These are phyloP conservation scores for Saxicola maurus DNA, from an alignment of 2,797 vertebrate species.

Conservation along the genomic window DNA sequence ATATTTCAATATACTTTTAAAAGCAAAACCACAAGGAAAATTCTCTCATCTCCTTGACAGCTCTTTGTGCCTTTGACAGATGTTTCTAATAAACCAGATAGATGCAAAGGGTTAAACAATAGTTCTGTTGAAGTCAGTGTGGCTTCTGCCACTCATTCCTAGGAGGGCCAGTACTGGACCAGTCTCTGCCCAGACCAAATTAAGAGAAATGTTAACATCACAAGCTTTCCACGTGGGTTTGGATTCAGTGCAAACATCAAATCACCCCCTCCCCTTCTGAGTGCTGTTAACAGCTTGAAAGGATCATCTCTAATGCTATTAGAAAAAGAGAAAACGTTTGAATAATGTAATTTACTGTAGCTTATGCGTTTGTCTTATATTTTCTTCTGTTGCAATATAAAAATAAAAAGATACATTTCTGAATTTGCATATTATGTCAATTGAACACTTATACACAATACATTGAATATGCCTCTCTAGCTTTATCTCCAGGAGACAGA, in stretches of 20 bases:
- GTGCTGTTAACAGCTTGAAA: not conserved
- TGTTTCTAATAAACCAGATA: not conserved
- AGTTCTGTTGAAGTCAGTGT: not conserved
- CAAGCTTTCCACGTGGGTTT: not conserved
- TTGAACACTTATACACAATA: not conserved
- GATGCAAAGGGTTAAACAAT: not conserved
- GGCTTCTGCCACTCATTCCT: not conserved
- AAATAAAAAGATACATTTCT: not conserved
- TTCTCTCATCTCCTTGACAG: not conserved
- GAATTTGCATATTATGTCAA: not conserved
- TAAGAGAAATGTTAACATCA: not conserved
- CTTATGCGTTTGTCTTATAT: not conserved
- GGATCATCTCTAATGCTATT: not conserved
- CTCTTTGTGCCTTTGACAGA: not conserved
- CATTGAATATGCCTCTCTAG: not conserved
- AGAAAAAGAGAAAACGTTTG: not conserved
- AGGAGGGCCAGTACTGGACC: not conserved
- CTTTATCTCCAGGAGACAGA: constrained; percentile 3
- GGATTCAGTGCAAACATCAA: not conserved
- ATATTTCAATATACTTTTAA: not conserved
- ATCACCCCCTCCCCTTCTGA: not conserved
- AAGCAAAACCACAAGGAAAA: not conserved
- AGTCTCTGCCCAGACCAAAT: not conserved
- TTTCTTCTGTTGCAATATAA: not conserved
- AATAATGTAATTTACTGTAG: not conserved